Base-by-base conservation (phyloP, 2,888 invertebrate genomes). In the Myathropa florea region DNA sequence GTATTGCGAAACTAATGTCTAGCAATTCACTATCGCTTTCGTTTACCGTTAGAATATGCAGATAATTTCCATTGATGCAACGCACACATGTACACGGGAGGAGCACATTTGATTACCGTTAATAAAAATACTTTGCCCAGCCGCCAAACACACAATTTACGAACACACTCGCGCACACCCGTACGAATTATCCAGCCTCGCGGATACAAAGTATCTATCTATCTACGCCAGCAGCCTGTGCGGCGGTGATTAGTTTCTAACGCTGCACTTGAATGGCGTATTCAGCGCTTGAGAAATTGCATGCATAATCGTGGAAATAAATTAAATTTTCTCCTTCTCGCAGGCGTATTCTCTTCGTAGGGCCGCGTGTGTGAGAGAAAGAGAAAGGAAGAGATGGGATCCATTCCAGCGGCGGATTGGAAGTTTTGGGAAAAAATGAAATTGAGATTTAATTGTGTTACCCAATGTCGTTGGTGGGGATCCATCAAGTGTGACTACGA, bases 21-120 rank as follows among this genome's bases (percentile, higher is more conserved):
- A 85, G 77, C 82, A 77, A 85, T 85, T 85, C 82, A 85, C 85
- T 85, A 85, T 85, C 85, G 77, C 85, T 85, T 85, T 85, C 82
- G 14, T 77, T 85, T 82, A 85, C 85, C 82, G 85, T 85, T 85
- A 85, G 77, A 77, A 85, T 85, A 77, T 82, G 77, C 60, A 85
- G 82, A 85, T 85, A 85, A 85, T 85, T 85, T 81, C 77, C 77
- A 85, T 81, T 85, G 85, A 85, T 82, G 77, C 77, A 85, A 53
- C 63, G n/a, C 28, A 64, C 75, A 57, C 12, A 7, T 9, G 21
- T 26, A 26, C 24, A 70, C 21, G 12, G 36, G 21, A 59, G 23
- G 33, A 73, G 65, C 57, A 65, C 67, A 84, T 59, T 68, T 63
- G 82, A 85, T 82, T 64, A 85, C 85, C 85, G 85, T 85, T 85